These are phyloP conservation scores for Mythimna pallens DNA, from an alignment of 2,888 invertebrate species.

Conservation along the genomic window DNA sequence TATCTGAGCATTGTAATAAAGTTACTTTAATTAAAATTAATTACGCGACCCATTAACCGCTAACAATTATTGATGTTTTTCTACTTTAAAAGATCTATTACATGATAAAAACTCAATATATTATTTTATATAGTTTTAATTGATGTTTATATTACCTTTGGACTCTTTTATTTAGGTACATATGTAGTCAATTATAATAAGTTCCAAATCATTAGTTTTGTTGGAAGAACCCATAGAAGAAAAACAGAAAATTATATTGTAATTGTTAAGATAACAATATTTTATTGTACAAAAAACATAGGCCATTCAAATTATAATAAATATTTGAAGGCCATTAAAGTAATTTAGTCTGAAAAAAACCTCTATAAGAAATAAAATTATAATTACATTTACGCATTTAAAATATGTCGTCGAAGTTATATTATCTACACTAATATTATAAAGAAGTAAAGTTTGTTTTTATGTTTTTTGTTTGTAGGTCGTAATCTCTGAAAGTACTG, in stretches of 20 bases:
- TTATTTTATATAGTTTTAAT: slow-evolving; percentile 16
- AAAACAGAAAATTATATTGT: slow-evolving; percentile 31
- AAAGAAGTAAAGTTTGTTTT: no score
- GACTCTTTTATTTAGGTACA: background rate
- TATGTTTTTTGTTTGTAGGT: no score
- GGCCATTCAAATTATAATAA: slow-evolving; percentile 31
- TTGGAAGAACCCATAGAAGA: slow-evolving; percentile 36
- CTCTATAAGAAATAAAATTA: slow-evolving; percentile 12
- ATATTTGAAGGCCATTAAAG: slow-evolving; percentile 39
- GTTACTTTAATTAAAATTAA: slow-evolving; percentile 53
- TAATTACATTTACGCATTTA: slow-evolving; percentile 28
- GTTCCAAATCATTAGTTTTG: slow-evolving; percentile 53
- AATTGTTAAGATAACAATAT: slow-evolving; percentile 56
- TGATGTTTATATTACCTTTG: slow-evolving; percentile 7
- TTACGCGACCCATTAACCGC: slow-evolving; percentile 42
- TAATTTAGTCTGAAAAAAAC: slow-evolving; percentile 16
- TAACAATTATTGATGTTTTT: slow-evolving; percentile 31
- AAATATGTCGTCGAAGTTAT: slow-evolving; percentile 33
- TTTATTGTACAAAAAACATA: slow-evolving; percentile 41
- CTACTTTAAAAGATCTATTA: slow-evolving; percentile 11
- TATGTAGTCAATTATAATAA: slow-evolving; percentile 8
- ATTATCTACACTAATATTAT: background rate
- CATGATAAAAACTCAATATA: slow-evolving; percentile 9
- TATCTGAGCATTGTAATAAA: slow-evolving; percentile 56
- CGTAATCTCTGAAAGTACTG: no score